Evolutionary conservation across 2,888 invertebrate genomes (phyloP).

Genomic region (Leptopterna dolabrata): DNA sequence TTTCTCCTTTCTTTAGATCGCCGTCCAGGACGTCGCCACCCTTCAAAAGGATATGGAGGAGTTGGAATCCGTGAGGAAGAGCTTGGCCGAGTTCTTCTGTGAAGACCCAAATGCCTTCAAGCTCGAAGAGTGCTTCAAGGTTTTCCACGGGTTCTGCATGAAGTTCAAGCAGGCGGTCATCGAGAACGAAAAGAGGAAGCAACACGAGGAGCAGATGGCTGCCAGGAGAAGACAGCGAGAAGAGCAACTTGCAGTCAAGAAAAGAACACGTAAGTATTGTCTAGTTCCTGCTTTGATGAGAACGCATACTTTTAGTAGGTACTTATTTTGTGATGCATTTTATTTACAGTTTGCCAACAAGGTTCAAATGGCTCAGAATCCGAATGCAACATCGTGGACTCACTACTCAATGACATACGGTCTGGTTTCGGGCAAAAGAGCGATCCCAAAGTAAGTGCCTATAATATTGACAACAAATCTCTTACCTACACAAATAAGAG

Average conservation of each 20-base stretch:
- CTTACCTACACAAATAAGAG: too few relatives aligned
- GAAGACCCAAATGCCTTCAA: slow-evolving; percentile 91
- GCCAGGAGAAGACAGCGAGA: slow-evolving; percentile 80
- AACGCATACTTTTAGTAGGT: too few relatives aligned
- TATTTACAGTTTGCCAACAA: slow-evolving; percentile 71
- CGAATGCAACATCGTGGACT: slow-evolving; percentile 81
- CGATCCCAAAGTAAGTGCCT: slow-evolving; percentile 67
- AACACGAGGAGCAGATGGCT: slow-evolving; percentile 88
- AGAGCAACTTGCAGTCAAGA: slow-evolving; percentile 75
- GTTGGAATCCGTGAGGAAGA: slow-evolving; percentile 81
- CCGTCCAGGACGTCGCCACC: slow-evolving; percentile 81
- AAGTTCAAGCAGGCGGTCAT: slow-evolving; percentile 85
- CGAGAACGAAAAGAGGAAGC: slow-evolving; percentile 85
- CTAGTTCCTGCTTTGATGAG: background rate
- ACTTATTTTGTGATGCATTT: too few relatives aligned
- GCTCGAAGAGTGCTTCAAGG: slow-evolving; percentile 92
- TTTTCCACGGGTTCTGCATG: slow-evolving; percentile 88
- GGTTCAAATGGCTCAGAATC: slow-evolving; percentile 80
- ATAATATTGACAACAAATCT: too few relatives aligned
- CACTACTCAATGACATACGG: slow-evolving; percentile 80
- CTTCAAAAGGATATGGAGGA: slow-evolving; percentile 84
- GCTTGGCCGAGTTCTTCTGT: slow-evolving; percentile 92
- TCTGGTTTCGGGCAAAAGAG: slow-evolving; percentile 72
- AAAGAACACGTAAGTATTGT: slow-evolving; percentile 65
- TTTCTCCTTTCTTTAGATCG: slow-evolving; percentile 71